Evolutionary conservation across 2,113 vertebrate genomes (phyloP).

Genomic region (Piaya cayana): DNA sequence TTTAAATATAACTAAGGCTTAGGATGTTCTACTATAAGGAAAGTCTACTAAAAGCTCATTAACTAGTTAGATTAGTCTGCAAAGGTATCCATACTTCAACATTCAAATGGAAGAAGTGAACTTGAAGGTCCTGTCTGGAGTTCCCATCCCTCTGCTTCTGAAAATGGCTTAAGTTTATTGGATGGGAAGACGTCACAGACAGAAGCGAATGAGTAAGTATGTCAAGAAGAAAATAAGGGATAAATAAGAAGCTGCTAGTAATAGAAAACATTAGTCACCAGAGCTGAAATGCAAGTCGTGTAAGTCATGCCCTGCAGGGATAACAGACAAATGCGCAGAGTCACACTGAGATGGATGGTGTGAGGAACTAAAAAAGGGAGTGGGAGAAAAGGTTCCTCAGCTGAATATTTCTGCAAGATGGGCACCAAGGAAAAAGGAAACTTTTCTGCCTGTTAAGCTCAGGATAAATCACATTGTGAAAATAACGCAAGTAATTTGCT

Average conservation of each 20-base stretch:
- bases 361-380: neutral
- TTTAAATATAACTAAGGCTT: neutral
- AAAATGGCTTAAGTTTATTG: neutral
- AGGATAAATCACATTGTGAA: neutral
- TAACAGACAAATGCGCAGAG: neutral
- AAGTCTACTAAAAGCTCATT: neutral
- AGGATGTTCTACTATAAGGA: neutral
- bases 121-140: neutral
- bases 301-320: neutral
- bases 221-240: neutral
- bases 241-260: neutral
- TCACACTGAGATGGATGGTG: neutral
- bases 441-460: neutral
- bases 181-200: neutral
- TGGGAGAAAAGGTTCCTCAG: neutral
- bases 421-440: neutral
- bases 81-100: neutral
- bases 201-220: neutral
- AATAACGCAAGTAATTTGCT: neutral
- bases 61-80: neutral
- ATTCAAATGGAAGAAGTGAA: neutral
- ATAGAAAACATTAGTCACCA: slow-evolving; percentile 7
- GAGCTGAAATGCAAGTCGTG: neutral
- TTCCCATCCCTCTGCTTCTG: neutral
- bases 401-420: neutral